Evolutionary conservation across 2,888 invertebrate species (phyloP).

Genomic region (Drosophila suboccidentalis): DNA sequence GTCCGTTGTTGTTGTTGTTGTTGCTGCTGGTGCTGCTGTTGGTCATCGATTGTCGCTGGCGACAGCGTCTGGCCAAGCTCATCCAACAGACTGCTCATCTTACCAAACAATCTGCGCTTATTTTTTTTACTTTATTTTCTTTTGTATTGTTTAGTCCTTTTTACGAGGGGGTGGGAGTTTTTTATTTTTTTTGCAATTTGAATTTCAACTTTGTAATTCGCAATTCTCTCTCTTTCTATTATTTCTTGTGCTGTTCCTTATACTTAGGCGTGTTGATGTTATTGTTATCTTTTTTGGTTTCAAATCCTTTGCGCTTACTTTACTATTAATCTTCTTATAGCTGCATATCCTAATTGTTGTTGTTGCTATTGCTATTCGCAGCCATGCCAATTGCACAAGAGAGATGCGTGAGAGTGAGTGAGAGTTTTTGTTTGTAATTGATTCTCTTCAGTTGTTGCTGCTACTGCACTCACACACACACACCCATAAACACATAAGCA

Average conservation of each 20-base stretch:
- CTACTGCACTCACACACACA: constrained; percentile 29
- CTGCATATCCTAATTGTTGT: constrained; percentile 43
- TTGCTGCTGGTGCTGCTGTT: constrained; percentile 10
- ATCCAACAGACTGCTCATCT: constrained; percentile 55
- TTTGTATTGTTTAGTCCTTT: background rate
- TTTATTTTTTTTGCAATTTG: constrained; percentile 4
- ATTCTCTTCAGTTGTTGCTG: constrained; percentile 18
- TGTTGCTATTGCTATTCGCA: constrained; percentile 33
- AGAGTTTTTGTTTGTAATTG: constrained; percentile 14
- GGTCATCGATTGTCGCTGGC: constrained; percentile 36
- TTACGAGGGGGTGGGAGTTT: constrained; percentile 27
- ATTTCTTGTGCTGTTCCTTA: constrained; percentile 1
- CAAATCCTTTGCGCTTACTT: constrained; percentile 44
- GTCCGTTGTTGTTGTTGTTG: constrained; percentile 24
- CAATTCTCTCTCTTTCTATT: background rate
- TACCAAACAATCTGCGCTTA: constrained; percentile 21
- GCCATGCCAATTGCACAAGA: constrained; percentile 46
- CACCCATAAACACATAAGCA: constrained; percentile 5
- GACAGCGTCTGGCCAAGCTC: constrained; percentile 53
- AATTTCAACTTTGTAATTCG: constrained; percentile 9
- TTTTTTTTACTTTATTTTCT: constrained; percentile 13
- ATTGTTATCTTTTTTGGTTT: constrained; percentile 18
- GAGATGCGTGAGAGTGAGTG: constrained; percentile 9
- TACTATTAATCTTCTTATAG: constrained; percentile 31
- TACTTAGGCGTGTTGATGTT: constrained; percentile 8